Conservation (phyloP, 2,113 vertebrate species). For the Cnemophilus loriae region DNA sequence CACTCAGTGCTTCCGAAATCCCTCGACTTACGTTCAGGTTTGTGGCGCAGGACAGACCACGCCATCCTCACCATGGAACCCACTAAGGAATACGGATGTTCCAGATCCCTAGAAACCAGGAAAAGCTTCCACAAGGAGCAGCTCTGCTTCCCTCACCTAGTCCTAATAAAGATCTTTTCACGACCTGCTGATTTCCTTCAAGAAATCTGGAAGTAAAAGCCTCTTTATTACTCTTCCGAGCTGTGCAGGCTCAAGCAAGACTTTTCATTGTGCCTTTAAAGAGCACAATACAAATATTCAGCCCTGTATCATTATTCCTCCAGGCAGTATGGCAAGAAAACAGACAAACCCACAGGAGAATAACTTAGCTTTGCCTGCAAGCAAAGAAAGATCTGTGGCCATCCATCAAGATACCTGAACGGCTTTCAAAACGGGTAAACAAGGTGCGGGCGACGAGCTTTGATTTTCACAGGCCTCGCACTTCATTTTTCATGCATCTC, state of each 20-base stretch:
- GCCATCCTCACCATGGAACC: not conserved
- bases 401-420: not conserved
- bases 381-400: not conserved
- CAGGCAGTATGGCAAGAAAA: slow-evolving; percentile 8
- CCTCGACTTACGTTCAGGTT: not conserved
- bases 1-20: not conserved
- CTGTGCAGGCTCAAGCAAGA: not conserved
- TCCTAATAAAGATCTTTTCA: not conserved
- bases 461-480: not conserved
- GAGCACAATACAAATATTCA: slow-evolving; percentile 17
- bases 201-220: slow-evolving; percentile 2
- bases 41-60: not conserved
- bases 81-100: not conserved
- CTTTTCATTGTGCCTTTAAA: slow-evolving; percentile 10
- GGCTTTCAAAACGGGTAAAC: not conserved
- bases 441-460: not conserved
- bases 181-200: not conserved
- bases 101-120: not conserved
- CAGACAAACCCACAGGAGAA: not conserved
- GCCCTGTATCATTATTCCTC: not conserved
- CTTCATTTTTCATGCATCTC: not conserved
- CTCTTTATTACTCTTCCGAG: not conserved
- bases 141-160: not conserved
- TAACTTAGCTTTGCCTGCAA: not conserved
- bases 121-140: not conserved